Base-by-base conservation (phyloP, 2,797 vertebrate species). In the Bucorvus abyssinicus region DNA sequence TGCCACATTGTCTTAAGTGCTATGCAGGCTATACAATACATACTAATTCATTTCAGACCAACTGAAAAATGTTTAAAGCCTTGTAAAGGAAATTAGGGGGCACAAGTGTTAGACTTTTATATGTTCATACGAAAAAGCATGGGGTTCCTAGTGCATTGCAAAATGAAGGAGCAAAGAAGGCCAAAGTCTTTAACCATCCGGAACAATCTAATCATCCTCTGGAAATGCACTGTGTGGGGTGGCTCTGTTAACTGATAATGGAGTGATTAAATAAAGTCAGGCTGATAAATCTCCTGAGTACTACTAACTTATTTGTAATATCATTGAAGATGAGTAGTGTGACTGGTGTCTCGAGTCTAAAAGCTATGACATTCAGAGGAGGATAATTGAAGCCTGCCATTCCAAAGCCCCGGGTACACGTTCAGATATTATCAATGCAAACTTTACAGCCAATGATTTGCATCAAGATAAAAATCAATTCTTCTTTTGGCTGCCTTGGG, bases 361-460 rank as follows among this genome's bases (percentile, higher is more conserved):
- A 89, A 96, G 73, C 57, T 73, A 34, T 55, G 61, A 71, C 82
- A 69, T 81, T 91, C 89, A 91, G 73, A 49, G 29, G 50, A 65
- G 82, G 44, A 52, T 73, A 93, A 82, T 50, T 90, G 75, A 91
- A 92, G n/a, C 55, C 64, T 93, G 69, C 76, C 34, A 19, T 82
- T 84, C 73, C 53, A 93, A 91, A 91, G 69, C 71, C 68, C 30
- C 44, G 0, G 0, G 53, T 77, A 73, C 18, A 6, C 23, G 40
- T 81, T 87, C 79, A 73, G 69, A 50, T 89, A 57, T 38, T 79
- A 90, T 77, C 86, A 36, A 92, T 64, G 93, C 81, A 96, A 96
- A 96, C 94, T 93, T 89, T 93, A 85, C 24, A 82, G 44, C n/a
- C 9, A 75, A 26, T 0, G 0, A 52, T 91, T 94, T 93, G 53